Conservation (phyloP, 1,140 invertebrate genomes). For the Saxidomus purpurata region DNA sequence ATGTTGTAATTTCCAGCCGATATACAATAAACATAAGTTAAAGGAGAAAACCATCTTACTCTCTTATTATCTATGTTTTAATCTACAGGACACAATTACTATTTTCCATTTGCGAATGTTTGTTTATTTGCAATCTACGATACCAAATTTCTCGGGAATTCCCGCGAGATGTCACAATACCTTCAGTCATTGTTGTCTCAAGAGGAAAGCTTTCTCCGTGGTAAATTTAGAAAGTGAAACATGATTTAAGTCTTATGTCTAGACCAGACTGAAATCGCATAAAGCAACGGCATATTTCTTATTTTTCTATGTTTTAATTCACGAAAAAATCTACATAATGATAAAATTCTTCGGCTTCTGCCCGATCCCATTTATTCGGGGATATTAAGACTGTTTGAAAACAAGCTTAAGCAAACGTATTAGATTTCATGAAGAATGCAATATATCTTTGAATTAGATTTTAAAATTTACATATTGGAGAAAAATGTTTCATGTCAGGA, state of each 20-base stretch:
- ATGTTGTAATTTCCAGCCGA: not conserved
- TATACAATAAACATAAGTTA: not conserved
- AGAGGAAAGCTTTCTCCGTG: not conserved
- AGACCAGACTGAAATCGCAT: not conserved
- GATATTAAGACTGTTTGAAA: no score
- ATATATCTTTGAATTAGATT: not conserved
- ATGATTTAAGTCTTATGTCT: conserved; percentile 21
- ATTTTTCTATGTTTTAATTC: not conserved
- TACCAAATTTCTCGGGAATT: not conserved
- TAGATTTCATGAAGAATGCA: not conserved
- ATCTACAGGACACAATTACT: not conserved
- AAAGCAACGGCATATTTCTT: not conserved
- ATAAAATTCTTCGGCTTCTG: not conserved
- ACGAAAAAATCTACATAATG: not conserved
- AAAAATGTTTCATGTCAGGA: no score
- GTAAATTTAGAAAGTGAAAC: conserved; percentile 12
- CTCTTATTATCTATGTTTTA: no score
- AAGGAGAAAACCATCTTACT: not conserved
- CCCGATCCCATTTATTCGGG: not conserved
- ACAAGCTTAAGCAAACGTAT: not conserved
- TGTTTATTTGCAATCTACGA: conserved; percentile 12
- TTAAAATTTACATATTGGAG: no score
- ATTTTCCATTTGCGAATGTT: not conserved
- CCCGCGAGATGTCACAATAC: not conserved
- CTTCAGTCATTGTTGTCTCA: not conserved